These are phyloP conservation scores for Eublepharis macularius DNA, from an alignment of 2,113 vertebrate species.

Conservation along the genomic window DNA sequence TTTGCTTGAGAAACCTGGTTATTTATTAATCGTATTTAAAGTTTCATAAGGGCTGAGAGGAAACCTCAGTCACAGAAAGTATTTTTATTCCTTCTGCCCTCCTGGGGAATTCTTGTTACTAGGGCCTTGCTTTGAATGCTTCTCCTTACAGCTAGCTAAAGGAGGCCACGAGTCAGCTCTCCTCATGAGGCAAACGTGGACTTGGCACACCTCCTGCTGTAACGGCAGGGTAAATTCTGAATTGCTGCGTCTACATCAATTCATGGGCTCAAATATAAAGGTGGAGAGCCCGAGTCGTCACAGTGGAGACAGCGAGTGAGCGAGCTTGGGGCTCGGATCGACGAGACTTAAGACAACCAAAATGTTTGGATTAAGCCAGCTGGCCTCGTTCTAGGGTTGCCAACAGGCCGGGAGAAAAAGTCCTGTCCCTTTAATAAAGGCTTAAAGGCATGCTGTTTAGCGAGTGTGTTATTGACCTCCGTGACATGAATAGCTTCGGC, in stretches of 20 bases:
- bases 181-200: background rate
- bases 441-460: too few relatives aligned
- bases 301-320: too few relatives aligned
- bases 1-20: slow-evolving; percentile 59
- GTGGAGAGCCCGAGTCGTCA: background rate
- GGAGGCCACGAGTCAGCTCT: slow-evolving; percentile 13
- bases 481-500: too few relatives aligned
- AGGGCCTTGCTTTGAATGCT: slow-evolving; percentile 36
- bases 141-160: background rate
- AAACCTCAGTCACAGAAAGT: slow-evolving; percentile 60
- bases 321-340: background rate
- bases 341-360: background rate
- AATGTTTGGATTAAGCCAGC: too few relatives aligned
- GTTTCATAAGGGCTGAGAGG: slow-evolving; percentile 69
- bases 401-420: too few relatives aligned
- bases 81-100: slow-evolving; percentile 53
- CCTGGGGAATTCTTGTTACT: slow-evolving; percentile 56
- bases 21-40: slow-evolving; percentile 76
- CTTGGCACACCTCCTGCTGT: background rate
- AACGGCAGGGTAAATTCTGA: background rate
- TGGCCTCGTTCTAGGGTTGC: too few relatives aligned
- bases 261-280: background rate
- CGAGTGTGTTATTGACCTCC: too few relatives aligned
- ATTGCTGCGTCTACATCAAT: background rate
- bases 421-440: too few relatives aligned